A percentile compares a stretch with the other conserved stretches of the same genome.
These are phyloP conservation scores for Brassicogethes aeneus DNA, from an alignment of 2,888 invertebrate genomes.

Conservation along the genomic window DNA sequence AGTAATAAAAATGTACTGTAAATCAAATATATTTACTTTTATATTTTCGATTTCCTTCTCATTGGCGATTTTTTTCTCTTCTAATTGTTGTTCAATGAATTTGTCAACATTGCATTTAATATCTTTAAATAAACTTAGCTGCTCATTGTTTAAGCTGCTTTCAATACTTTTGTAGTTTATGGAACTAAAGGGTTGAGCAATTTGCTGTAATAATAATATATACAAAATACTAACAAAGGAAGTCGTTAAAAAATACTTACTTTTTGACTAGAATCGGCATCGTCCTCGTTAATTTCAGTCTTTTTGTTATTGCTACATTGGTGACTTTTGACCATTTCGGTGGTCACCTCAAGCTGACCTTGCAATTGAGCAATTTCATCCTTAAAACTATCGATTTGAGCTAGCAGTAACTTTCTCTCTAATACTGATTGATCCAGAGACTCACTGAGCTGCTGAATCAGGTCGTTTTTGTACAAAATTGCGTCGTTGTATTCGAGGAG, in stretches of 20 bases:
- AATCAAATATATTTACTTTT: neutral
- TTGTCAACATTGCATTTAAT: slow-evolving; percentile 2
- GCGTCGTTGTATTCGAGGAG: slow-evolving; percentile 65
- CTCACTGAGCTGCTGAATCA: slow-evolving; percentile 63
- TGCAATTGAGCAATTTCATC: slow-evolving; percentile 49
- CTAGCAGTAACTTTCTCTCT: slow-evolving; percentile 52
- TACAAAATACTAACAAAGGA: no score
- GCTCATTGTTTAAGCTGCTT: neutral
- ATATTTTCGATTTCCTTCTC: slow-evolving; percentile 2
- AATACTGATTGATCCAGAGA: slow-evolving; percentile 59
- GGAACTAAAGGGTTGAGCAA: neutral
- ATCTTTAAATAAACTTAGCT: neutral
- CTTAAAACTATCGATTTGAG: slow-evolving; percentile 52
- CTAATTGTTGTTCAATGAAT: slow-evolving; percentile 4
- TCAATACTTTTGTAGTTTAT: neutral
- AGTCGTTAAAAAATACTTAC: neutral
- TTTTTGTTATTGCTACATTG: slow-evolving; percentile 14
- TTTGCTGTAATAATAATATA: neutral
- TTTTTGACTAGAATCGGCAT: neutral
- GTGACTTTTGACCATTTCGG: slow-evolving; percentile 36
- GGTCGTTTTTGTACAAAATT: slow-evolving; percentile 57
- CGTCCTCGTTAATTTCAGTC: neutral
- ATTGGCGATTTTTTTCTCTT: no score
- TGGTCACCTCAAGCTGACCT: slow-evolving; percentile 41
- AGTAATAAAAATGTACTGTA: no score